A percentile compares a stretch with the other conserved stretches of the same genome.
These are phyloP conservation scores for Schizopygopsis malacanthus DNA, from an alignment of 2,797 vertebrate species.

Conservation along the genomic window DNA sequence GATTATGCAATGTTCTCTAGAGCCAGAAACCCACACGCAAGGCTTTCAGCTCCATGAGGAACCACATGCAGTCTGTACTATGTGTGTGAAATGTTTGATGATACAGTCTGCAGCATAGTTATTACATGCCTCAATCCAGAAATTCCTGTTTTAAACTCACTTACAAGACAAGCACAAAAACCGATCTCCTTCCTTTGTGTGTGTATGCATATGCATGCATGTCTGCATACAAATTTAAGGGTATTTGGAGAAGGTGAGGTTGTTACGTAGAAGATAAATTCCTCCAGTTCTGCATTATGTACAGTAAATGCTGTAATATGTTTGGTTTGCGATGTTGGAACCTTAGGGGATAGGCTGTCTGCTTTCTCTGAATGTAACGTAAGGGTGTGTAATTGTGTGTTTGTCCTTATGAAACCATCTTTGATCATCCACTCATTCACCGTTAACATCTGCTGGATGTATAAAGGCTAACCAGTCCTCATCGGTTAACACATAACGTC, in stretches of 20 bases:
- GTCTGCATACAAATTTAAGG: neutral
- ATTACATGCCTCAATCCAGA: neutral
- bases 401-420: neutral
- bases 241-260: slow-evolving; percentile 7
- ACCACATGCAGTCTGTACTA: neutral
- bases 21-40: slow-evolving; percentile 11
- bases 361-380: neutral
- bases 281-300: neutral
- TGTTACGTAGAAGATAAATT: neutral
- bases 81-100: neutral
- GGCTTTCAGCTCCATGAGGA: neutral
- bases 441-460: neutral
- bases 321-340: slow-evolving; percentile 1
- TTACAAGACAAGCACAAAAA: neutral
- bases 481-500: neutral
- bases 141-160: slow-evolving; percentile 5
- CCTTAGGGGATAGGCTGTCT: neutral
- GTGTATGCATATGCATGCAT: no score
- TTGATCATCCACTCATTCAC: neutral
- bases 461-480: neutral
- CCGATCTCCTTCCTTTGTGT: neutral
- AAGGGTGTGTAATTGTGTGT: slow-evolving; percentile 2
- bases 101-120: neutral
- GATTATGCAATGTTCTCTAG: slow-evolving; percentile 20
- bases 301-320: neutral